Evolutionary conservation across 2,797 vertebrate species (phyloP).

Genomic region (Anisognathus igniventris): DNA sequence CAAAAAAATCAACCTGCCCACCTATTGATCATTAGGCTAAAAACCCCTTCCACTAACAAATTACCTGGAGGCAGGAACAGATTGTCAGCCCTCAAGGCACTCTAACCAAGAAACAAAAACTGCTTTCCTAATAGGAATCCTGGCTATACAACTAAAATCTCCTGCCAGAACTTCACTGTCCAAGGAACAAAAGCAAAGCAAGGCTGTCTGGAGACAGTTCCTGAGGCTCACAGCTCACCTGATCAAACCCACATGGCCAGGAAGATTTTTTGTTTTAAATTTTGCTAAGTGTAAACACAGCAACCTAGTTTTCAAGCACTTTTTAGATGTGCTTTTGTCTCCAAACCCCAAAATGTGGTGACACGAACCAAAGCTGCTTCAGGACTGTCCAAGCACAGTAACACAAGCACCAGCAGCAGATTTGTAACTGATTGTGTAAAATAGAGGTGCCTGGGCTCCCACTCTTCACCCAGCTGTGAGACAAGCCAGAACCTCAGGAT

Average conservation of each 20-base stretch:
- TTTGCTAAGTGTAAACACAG: not conserved
- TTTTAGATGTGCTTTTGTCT: not conserved
- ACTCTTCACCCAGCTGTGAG: not conserved
- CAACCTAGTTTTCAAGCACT: not conserved
- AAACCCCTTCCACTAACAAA: not conserved
- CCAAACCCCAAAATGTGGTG: not conserved
- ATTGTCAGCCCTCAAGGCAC: not conserved
- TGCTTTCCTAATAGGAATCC: not conserved
- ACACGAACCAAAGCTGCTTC: rapidly evolving
- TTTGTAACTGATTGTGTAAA: not conserved
- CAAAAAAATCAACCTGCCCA: not conserved
- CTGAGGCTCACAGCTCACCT: not conserved
- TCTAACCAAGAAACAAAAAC: not conserved
- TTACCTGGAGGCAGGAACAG: not conserved
- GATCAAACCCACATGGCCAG: not conserved
- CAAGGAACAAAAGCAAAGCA: not conserved
- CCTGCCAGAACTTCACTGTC: not conserved
- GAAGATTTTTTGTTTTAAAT: not conserved
- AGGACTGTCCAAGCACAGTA: not conserved
- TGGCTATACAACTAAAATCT: not conserved
- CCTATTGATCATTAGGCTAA: no score
- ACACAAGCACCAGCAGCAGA: not conserved
- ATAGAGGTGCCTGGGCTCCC: not conserved
- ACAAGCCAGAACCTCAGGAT: not conserved
- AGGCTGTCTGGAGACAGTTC: not conserved